Base-by-base conservation (phyloP, 2,113 vertebrate species). In the Axis porcinus region DNA sequence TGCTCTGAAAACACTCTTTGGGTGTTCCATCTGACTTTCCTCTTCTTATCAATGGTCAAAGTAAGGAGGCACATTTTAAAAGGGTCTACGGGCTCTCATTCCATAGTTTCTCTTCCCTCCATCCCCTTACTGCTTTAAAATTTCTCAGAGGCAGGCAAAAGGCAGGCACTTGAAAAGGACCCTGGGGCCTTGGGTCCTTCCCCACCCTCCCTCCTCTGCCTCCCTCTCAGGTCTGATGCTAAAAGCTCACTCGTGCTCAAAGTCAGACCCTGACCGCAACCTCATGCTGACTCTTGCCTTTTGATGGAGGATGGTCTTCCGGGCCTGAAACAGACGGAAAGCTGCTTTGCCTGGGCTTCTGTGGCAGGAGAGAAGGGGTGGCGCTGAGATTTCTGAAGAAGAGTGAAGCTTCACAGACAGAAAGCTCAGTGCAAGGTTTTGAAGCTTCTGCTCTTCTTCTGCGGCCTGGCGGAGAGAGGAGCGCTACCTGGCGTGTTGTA, bases 1-100 rank as follows among this genome's bases (percentile, higher is more conserved):
- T 86, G 9, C 33, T 92, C 45, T 95, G 64, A 95, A 95, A 93
- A 25, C 86, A 10, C n/a, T 92, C 40, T 95, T 89, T 86, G 50
- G 54, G 62, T 96, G 70, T 96, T 94, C 87, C 21, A 3, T 58
- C 52, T 74, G 36, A 33, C n/a, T 83, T 91, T 94, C 21, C 36
- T 3, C 23, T 52, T 92, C 23, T 62, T 89, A 62, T 60, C 58
- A 62, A 43, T 94, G 54, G 33, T 83, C 45, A 55, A 57, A 30
- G 84, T 47, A 85, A 89, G 81, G 90, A 57, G 1, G 33, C 27
- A 27, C 14, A 23, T 64, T 96, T 95, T 83, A 58, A 97, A 97
- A 83, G 54, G 14, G 9, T 86, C 92, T 64, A 14, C 9, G 40
- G 17, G 19, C 10, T 79, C 92, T 92, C 54, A 3, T 5, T 95